phyloP scores from a whole-genome alignment of 1,140 invertebrate species.

The Drosophila sturtevanti region DNA sequence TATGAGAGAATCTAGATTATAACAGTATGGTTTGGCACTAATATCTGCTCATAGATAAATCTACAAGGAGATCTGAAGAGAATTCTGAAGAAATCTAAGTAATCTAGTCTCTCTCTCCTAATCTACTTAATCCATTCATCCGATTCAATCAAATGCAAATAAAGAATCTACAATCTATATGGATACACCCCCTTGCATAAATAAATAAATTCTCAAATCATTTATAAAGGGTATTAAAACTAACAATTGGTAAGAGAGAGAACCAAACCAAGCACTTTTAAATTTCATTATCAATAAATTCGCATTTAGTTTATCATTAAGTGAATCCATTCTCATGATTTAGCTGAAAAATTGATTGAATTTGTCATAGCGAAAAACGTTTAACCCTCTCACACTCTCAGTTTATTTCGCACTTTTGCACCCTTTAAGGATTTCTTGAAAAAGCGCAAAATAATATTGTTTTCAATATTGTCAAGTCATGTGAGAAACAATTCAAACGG shows the following conservation, averaged over 20 bases:
- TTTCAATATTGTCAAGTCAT: slow-evolving; percentile 54
- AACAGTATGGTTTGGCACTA: too few relatives aligned
- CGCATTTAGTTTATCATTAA: slow-evolving; percentile 7
- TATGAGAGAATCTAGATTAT: too few relatives aligned
- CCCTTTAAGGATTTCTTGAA: slow-evolving; percentile 37
- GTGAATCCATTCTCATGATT: background rate
- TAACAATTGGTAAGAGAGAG: background rate
- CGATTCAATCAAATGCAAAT: too few relatives aligned
- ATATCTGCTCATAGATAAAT: too few relatives aligned
- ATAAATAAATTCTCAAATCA: too few relatives aligned
- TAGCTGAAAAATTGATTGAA: slow-evolving; percentile 4
- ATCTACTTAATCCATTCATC: too few relatives aligned
- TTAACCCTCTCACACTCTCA: background rate
- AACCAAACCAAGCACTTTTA: background rate
- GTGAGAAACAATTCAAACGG: slow-evolving; percentile 35
- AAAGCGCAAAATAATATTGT: slow-evolving; percentile 72
- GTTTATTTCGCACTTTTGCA: background rate
- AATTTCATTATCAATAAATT: slow-evolving; percentile 4
- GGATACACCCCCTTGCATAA: too few relatives aligned
- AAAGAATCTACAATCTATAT: too few relatives aligned
- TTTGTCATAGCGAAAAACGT: background rate
- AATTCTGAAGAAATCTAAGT: too few relatives aligned
- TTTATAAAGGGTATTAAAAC: background rate
- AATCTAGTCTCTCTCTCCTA: too few relatives aligned
- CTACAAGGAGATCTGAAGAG: too few relatives aligned